A percentile compares a stretch with the other conserved stretches of the same genome.
These are phyloP conservation scores for Palythoa caribaeorum DNA, from an alignment of 92 coral and sea anemone genomes.

Conservation along the genomic window DNA sequence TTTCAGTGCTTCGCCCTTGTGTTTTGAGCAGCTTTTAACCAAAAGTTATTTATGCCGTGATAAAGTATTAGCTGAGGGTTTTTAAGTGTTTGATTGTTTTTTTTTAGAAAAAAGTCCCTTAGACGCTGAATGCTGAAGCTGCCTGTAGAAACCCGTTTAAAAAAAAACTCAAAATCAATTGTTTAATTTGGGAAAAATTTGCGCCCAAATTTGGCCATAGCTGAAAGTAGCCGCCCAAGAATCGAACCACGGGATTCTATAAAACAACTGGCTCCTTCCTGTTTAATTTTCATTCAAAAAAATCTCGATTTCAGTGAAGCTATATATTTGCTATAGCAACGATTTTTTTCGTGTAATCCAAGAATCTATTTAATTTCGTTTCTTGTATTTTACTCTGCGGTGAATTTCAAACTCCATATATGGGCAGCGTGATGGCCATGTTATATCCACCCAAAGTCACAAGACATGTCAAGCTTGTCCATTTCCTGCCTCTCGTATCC, in stretches of 20 bases:
- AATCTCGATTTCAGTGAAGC: conserved; percentile 36
- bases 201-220: conserved; percentile 49
- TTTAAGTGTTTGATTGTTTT: not conserved
- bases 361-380: not conserved
- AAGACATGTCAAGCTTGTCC: conserved; percentile 30
- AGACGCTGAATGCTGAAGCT: conserved; percentile 18
- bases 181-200: not conserved
- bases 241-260: conserved; percentile 18
- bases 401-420: not conserved
- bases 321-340: conserved; percentile 23
- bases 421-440: conserved; percentile 28
- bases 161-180: not conserved
- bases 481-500: conserved; percentile 17
- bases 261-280: conserved; percentile 45
- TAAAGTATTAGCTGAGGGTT: not conserved
- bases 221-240: conserved; percentile 34
- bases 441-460: conserved; percentile 41
- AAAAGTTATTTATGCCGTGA: not conserved
- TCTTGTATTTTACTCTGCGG: conserved; percentile 26
- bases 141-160: conserved; percentile 20
- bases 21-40: not conserved
- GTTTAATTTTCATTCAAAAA: conserved; percentile 24
- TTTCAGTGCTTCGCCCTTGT: not conserved
- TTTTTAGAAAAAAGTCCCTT: not conserved
- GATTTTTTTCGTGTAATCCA: conserved; percentile 16